phyloP scores from a whole-genome alignment of 2,888 invertebrate species.

The Parnassius smintheus region DNA sequence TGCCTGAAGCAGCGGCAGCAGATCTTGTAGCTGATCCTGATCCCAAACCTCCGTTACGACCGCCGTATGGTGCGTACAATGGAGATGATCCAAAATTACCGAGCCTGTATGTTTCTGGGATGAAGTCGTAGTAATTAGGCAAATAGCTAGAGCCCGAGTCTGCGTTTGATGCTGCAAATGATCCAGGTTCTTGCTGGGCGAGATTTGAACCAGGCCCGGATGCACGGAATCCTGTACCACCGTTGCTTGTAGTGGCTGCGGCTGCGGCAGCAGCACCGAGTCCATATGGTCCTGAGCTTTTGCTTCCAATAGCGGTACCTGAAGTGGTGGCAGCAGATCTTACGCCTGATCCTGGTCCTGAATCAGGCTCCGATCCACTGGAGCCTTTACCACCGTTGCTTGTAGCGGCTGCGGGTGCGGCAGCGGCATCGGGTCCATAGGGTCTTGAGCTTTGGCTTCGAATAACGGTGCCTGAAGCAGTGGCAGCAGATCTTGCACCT shows the following conservation, averaged over 20 bases:
- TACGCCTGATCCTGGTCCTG: background rate
- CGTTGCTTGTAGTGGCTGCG: constrained; percentile 10
- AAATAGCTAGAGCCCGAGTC: too few relatives aligned
- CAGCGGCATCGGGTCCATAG: constrained; percentile 7
- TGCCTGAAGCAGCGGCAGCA: too few relatives aligned
- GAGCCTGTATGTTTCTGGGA: background rate
- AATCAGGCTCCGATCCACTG: background rate
- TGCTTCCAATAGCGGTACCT: background rate
- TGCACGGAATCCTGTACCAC: background rate
- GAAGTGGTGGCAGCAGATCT: background rate
- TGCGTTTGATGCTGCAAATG: too few relatives aligned
- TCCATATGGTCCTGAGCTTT: background rate
- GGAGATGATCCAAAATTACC: background rate
- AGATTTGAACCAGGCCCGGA: too few relatives aligned
- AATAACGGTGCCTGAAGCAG: too few relatives aligned
- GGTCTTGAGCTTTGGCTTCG: too few relatives aligned
- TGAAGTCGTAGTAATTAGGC: too few relatives aligned
- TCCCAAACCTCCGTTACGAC: background rate
- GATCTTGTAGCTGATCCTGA: background rate
- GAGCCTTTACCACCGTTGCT: background rate
- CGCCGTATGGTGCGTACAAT: background rate
- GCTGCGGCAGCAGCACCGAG: constrained; percentile 5
- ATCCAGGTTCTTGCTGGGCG: too few relatives aligned
- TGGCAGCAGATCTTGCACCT: too few relatives aligned
- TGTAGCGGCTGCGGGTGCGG: constrained; percentile 14